Evolutionary conservation across 1,140 invertebrate genomes (phyloP), one percentile per base, ranked within the genome.

Genomic region (Drosophila baimaii): DNA sequence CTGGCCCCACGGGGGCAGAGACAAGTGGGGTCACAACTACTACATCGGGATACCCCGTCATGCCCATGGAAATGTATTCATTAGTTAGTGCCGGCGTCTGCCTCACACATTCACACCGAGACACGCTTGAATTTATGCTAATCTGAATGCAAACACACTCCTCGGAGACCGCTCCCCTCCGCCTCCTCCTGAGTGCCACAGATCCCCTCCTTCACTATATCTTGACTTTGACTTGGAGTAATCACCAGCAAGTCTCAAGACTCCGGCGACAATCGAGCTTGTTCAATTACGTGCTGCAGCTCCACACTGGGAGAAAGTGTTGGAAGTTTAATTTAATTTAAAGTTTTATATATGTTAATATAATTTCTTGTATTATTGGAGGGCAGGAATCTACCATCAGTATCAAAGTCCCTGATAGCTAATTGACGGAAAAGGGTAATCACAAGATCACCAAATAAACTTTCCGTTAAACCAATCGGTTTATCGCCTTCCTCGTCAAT

Each of bases 61-160:
- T 51, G 62, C 63, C 58, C 63, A 82, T 63, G 47, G 58, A 65
- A 88, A 79, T 82, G 79, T 88, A 86, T 86, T 86, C 82, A 86
- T 86, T 86, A 86, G 75, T 82, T 65, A 65, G 79, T 74, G 78
- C 78, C 63, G 58, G 58, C 70, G 57, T 75, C 75, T 79, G 72
- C 54, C 56, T 65, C 65, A 55, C 59, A 76, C 78, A 66, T 39
- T 47, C 56, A 56, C 65, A 54, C 51, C 59, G 51, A 78, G 37
- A 55, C 29, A 39, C 33, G 51, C 66, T 81, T 85, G 72, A 83
- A 88, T 86, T 88, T 86, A 86, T 86, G 83, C 83, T 88, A 86
- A 86, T 86, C 79, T 63, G 57, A 56, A 71, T 80, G 84, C 79
- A 85, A 85, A 74, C 77, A 86, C 76, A 62, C 55, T 55, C 73